phyloP scores from a whole-genome alignment of 2,888 invertebrate genomes.

The Mesoligia furuncula region DNA sequence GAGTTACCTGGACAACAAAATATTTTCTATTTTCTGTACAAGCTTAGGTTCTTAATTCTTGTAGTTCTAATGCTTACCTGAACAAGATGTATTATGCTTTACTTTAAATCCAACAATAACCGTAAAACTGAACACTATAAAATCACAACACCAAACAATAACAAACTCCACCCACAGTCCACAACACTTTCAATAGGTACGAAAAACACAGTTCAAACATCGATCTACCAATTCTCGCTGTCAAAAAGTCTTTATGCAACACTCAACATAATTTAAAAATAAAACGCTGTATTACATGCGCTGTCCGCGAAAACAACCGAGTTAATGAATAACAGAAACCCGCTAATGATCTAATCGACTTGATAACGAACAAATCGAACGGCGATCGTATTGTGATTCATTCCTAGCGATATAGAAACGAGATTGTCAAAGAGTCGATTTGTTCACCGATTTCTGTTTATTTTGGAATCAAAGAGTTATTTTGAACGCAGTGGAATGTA shows the following conservation, averaged over 20 bases:
- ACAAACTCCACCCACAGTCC: background rate
- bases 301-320: slow-evolving; percentile 40
- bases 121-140: background rate
- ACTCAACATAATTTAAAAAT: background rate
- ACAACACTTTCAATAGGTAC: background rate
- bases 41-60: background rate
- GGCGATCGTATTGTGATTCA: slow-evolving; percentile 46
- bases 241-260: background rate
- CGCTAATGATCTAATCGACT: slow-evolving; percentile 38
- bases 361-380: slow-evolving; percentile 59
- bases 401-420: slow-evolving; percentile 23
- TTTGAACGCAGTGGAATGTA: background rate
- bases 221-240: background rate
- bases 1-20: no score
- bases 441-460: background rate
- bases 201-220: background rate
- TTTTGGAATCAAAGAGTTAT: background rate
- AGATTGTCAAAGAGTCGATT: slow-evolving; percentile 18
- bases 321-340: slow-evolving; percentile 59
- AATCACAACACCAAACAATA: slow-evolving; percentile 13
- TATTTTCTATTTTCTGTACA: background rate
- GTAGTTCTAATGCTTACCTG: background rate
- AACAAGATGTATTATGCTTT: background rate
- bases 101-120: background rate
- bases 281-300: slow-evolving; percentile 24